These are phyloP conservation scores for Panthera uncia DNA, from an alignment of 2,113 vertebrate genomes.

Conservation along the genomic window DNA sequence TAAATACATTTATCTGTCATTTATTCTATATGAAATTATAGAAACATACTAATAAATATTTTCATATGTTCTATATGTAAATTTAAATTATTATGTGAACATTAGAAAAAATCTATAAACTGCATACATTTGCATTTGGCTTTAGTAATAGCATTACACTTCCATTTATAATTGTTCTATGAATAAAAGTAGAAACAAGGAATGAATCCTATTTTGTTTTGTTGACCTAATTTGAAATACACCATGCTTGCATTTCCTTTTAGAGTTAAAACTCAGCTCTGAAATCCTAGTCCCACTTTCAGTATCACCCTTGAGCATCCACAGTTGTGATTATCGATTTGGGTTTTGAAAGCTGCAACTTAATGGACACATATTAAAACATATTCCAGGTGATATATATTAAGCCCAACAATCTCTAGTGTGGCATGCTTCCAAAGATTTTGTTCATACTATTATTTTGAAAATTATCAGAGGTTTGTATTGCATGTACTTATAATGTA, in stretches of 20 bases:
- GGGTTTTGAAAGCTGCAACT: conserved; percentile 69
- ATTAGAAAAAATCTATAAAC: neutral
- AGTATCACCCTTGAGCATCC: conserved; percentile 56
- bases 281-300: conserved; percentile 56
- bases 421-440: conserved; percentile 72
- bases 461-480: conserved; percentile 57
- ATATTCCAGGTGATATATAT: conserved; percentile 78
- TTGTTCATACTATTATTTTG: conserved; percentile 53
- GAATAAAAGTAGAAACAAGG: conserved; percentile 1
- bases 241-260: conserved; percentile 74
- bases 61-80: neutral
- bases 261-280: conserved; percentile 67
- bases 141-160: neutral
- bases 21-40: conserved; percentile 17
- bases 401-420: conserved; percentile 77
- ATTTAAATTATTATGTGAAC: neutral
- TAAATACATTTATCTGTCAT: conserved; percentile 3
- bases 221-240: conserved; percentile 59
- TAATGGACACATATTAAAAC: conserved; percentile 75
- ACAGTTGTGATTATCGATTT: conserved; percentile 70
- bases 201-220: conserved; percentile 36
- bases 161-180: conserved; percentile 31
- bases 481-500: conserved; percentile 68
- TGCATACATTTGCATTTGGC: conserved; percentile 15
- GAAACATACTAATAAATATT: conserved; percentile 2